Evolutionary conservation across 1,140 invertebrate genomes (phyloP).

Genomic region (Carcinoscorpius rotundicauda): DNA sequence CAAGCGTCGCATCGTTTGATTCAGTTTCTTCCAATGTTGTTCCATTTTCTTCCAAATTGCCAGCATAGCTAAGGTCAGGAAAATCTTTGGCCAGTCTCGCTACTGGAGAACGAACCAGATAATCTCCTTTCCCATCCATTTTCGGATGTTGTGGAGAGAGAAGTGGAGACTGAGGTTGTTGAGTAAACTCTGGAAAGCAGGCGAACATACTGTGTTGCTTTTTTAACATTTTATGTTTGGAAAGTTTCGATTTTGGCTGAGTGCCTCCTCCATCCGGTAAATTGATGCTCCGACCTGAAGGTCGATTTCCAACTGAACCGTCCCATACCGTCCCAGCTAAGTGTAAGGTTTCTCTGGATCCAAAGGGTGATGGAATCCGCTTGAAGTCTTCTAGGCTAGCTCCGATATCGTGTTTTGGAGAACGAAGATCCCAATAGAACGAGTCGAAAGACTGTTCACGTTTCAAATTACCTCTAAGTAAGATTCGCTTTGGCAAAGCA

Average conservation of each 20-base stretch:
- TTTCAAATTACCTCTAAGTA: constrained; percentile 23
- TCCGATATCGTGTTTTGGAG: constrained; percentile 15
- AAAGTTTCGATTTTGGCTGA: constrained; percentile 16
- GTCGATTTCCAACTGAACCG: constrained; percentile 4
- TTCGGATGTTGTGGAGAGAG: constrained; percentile 5
- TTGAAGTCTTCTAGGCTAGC: constrained; percentile 17
- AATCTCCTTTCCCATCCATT: no score
- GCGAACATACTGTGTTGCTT: constrained; percentile 29
- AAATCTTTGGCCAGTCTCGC: no score
- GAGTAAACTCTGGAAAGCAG: constrained; percentile 21
- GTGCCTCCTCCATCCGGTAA: constrained; percentile 2
- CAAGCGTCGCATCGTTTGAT: no score
- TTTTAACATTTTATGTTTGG: constrained; percentile 28
- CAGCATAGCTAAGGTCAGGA: no score
- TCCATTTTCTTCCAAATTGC: no score
- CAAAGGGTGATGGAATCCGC: constrained; percentile 19
- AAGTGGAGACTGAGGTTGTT: neutral
- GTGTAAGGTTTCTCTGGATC: constrained; percentile 22
- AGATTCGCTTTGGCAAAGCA: constrained; percentile 18
- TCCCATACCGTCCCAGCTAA: constrained; percentile 18
- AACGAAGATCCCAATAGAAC: constrained; percentile 25
- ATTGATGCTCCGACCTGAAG: neutral
- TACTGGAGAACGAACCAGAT: no score
- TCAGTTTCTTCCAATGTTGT: no score
- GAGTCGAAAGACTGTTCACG: constrained; percentile 28